Evolutionary conservation across 2,113 vertebrate genomes (phyloP), one percentile per base, ranked within the genome.

Genomic region (Galemys pyrenaicus): DNA sequence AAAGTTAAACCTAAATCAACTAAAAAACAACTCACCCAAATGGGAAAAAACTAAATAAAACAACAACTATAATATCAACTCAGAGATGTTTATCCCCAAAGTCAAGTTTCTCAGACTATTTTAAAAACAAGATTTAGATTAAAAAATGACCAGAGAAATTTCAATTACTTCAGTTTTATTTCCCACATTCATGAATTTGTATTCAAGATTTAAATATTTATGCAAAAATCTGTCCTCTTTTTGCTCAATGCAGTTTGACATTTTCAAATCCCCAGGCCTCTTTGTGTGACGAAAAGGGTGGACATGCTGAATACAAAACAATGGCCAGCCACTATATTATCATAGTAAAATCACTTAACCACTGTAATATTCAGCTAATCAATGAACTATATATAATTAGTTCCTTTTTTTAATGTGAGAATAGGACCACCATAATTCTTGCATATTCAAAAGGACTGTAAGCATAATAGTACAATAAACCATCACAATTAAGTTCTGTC

Each of bases 131-230:
- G 58, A 97, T 93, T 95, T 75, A 89, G 92, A 95, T 84, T 94
- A 92, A 95, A 92, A 97, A 92, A 92, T 3, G 3, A 96, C 94
- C 89, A 97, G 91, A 97, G 75, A 97, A 70, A 97, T 97, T 97
- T 77, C 96, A 96, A 70, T 96, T 95, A 94, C 73, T 49, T 94
- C 96, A 95, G 77, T 96, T 97, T 96, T 97, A 97, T 95, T 96
- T 88, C 93, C 94, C 91, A 83, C 90, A 95, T 75, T 90, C 94
- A 95, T 65, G 96, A 97, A 97, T 96, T 95, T 97, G 90, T 96
- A 94, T 97, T 89, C 97, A 92, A 97, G 94, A 96, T 94, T 91
- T 97, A 98, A 98, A 98, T 97, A 97, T 98, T 97, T 98, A 96
- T 81, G 87, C 67, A 95, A 95, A n/a, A 97, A 89, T 91, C 46